Conservation (phyloP, 2,113 vertebrate species). For the Petromus typicus region DNA sequence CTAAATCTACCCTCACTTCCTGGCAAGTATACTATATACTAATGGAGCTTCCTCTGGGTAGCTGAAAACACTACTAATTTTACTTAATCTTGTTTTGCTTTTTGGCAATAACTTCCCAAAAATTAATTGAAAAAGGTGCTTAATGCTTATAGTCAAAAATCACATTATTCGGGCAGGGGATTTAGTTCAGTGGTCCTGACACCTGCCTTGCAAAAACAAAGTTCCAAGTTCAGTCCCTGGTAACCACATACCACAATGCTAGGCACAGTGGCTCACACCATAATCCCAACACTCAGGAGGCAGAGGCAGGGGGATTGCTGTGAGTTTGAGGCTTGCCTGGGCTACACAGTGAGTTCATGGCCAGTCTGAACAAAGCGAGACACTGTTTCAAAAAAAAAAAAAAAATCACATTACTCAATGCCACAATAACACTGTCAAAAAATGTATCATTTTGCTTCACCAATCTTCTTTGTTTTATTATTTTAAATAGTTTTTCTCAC, state of each 20-base stretch:
- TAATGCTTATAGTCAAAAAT: not conserved
- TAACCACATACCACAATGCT: too few relatives aligned
- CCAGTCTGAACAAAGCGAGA: too few relatives aligned
- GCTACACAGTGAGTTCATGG: too few relatives aligned
- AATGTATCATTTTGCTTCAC: not conserved
- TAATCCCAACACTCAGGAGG: too few relatives aligned
- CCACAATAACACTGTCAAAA: not conserved
- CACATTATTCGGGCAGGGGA: too few relatives aligned
- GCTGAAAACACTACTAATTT: conserved; percentile 32
- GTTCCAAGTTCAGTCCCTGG: too few relatives aligned
- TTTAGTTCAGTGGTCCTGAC: too few relatives aligned
- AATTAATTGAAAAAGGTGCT: not conserved
- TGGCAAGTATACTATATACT: not conserved
- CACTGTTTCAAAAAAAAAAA: too few relatives aligned
- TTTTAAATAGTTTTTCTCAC: conserved; percentile 11
- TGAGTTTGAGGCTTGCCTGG: too few relatives aligned
- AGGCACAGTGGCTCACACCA: too few relatives aligned
- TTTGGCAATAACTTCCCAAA: not conserved
- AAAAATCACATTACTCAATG: not conserved
- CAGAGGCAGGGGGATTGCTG: too few relatives aligned
- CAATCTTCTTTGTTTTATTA: conserved; percentile 17
- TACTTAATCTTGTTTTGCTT: not conserved
- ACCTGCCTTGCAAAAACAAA: too few relatives aligned
- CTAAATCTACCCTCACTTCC: not conserved
- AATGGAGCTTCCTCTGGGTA: conserved; percentile 1